These are phyloP conservation scores for Tilapia sparmanii DNA, from an alignment of 2,113 vertebrate genomes.

Conservation along the genomic window DNA sequence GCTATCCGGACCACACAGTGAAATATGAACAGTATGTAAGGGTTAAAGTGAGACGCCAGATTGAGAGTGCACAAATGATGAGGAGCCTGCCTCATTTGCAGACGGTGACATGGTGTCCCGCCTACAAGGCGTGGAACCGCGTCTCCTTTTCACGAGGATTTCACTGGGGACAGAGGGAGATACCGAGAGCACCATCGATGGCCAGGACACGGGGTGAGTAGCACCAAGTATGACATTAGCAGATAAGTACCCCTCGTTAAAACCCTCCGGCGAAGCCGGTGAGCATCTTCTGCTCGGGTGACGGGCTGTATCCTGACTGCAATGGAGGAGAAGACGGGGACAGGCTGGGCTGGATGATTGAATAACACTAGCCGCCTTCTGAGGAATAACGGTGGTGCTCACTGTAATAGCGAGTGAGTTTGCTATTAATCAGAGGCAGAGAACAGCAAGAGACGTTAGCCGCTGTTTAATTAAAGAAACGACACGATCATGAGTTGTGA, in stretches of 20 bases:
- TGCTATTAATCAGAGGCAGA: background rate
- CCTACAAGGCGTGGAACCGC: conserved; percentile 63
- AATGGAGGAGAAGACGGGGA: conserved; percentile 49
- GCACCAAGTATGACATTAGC: background rate
- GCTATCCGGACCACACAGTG: background rate
- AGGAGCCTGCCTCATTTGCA: conserved; percentile 5
- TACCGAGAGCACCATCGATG: conserved; percentile 42
- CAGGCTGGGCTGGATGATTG: conserved; percentile 13
- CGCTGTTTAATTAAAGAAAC: background rate
- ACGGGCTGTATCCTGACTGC: conserved; percentile 26
- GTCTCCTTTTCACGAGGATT: conserved; percentile 33
- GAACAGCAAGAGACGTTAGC: background rate
- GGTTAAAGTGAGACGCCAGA: background rate
- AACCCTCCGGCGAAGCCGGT: background rate
- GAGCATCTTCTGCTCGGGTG: background rate
- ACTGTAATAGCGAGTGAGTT: background rate
- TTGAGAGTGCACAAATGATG: background rate
- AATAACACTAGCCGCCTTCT: conserved; percentile 11
- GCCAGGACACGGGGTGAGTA: conserved; percentile 39
- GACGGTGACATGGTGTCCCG: conserved; percentile 52
- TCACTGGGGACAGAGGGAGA: background rate
- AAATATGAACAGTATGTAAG: background rate
- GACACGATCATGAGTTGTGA: background rate
- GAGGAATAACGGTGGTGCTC: background rate
- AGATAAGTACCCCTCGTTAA: background rate